A percentile compares a stretch with the other conserved stretches of the same genome.
Evolutionary conservation across 2,888 invertebrate species (phyloP).

Genomic region (Ferrisia virgata): DNA sequence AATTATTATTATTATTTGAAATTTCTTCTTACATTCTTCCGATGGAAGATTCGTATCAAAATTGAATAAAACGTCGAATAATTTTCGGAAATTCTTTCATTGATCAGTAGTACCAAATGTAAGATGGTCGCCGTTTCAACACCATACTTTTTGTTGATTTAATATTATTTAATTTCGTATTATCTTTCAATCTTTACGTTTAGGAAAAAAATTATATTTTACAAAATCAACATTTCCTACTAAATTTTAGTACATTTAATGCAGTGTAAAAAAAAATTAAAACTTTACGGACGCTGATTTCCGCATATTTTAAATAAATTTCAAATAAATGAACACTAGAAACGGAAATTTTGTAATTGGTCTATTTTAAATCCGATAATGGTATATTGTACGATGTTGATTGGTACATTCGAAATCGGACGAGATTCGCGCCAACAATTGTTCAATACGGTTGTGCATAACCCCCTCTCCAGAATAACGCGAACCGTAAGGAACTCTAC

Average conservation of each 20-base stretch:
- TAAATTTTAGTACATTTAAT: neutral
- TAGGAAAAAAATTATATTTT: neutral
- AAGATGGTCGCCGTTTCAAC: neutral
- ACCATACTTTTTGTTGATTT: no score
- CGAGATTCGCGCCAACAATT: slow-evolving; percentile 31
- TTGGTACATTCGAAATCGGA: slow-evolving; percentile 10
- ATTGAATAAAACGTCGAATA: neutral
- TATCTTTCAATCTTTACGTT: no score
- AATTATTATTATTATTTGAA: neutral
- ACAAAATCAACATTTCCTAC: neutral
- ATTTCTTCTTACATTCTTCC: neutral
- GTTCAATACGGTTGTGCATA: slow-evolving; percentile 35
- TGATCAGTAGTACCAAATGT: slow-evolving; percentile 7
- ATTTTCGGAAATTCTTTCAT: neutral
- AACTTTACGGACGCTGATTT: neutral
- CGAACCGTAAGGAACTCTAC: slow-evolving; percentile 35
- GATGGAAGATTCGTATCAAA: neutral
- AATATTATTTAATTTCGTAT: no score
- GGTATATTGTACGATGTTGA: neutral
- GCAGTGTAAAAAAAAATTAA: neutral
- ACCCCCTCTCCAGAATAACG: slow-evolving; percentile 33
- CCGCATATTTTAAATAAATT: slow-evolving; percentile 28
- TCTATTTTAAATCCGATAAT: neutral
- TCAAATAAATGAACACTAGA: slow-evolving; percentile 16
- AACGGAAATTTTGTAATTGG: neutral